A percentile compares a stretch with the other conserved stretches of the same genome.
These are phyloP conservation scores for Ophonus ardosiacus DNA, from an alignment of 2,888 invertebrate species.

Conservation along the genomic window DNA sequence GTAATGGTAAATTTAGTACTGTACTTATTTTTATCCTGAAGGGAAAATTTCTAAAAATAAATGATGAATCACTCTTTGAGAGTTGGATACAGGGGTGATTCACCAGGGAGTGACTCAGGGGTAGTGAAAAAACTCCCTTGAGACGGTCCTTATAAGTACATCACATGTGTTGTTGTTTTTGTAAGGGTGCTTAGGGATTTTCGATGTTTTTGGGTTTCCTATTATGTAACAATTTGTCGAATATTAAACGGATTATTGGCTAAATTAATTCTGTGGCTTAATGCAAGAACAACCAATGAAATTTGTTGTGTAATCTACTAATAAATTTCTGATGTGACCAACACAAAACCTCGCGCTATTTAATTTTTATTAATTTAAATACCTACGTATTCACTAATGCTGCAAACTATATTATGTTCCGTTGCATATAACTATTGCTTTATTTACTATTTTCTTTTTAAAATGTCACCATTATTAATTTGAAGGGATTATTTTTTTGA, in stretches of 20 bases:
- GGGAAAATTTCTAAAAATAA: constrained; percentile 14
- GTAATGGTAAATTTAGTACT: background rate
- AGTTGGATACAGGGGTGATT: background rate
- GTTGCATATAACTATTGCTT: no score
- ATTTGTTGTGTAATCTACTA: background rate
- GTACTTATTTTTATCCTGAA: background rate
- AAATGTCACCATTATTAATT: no score
- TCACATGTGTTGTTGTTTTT: background rate
- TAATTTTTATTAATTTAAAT: no score
- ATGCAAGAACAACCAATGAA: background rate
- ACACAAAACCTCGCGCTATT: no score
- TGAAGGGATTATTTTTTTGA: no score
- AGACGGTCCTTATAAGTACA: constrained; percentile 7
- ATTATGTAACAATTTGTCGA: background rate
- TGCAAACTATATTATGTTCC: no score
- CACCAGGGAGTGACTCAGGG: constrained; percentile 15
- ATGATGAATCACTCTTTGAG: constrained; percentile 23
- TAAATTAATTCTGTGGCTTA: background rate
- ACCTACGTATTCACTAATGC: no score
- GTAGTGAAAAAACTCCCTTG: background rate
- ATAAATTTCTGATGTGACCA: no score
- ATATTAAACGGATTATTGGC: background rate
- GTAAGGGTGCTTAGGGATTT: constrained; percentile 24
- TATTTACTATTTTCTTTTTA: no score
- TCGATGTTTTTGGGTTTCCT: constrained; percentile 3